Evolutionary conservation across 37 sponge, comb jelly and placozoan genomes (phyloP), one percentile per base, ranked within the genome.

Genomic region (Geodia barretti): DNA sequence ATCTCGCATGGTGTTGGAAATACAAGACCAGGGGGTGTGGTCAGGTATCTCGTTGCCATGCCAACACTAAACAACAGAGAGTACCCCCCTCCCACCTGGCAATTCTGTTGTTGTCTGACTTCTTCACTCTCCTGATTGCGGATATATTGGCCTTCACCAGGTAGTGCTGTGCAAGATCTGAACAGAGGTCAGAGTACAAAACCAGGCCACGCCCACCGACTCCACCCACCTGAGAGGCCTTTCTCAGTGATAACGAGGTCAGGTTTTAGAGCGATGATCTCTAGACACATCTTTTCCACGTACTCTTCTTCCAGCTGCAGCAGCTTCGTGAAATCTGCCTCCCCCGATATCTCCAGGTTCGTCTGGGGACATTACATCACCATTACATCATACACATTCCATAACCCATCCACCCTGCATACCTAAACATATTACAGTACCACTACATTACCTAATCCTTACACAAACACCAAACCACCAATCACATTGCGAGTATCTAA

Each of bases 171-270:
- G 99, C 99, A 17, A 99, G 82, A 70, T 99, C 99, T 72, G 75
- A 33, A 23, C 24, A 77, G 17, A 62, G 17, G 58, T 74, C 60
- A 74, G 35, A 37, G 23, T 11, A 33, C 19, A 19, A 65, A 65
- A 24, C 28, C 61, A 60, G 21, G 35, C 21, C 34, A 58, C 30
- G n/a, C 3, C 11, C 33, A 3, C 39, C 62, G 21, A 17, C 23
- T 62, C 9, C 0, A 31, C 78, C 28, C 5, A 89, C 89, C 89
- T 64, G 95, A 96, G 19, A 90, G 83, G 62, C 97, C 97, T 66
- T 97, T 97, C 73, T 97, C 99, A 24, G 99, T 96, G 68, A 98
- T 77, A 25, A 98, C 99, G 3, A 98, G 87, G 72, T 96, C 96
- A 20, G 99, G 99, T 43, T 98, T 98, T 4, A 98, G 29, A 5